Evolutionary conservation across 2,888 invertebrate genomes (phyloP), one percentile per base, ranked within the genome.

Genomic region (Cataglyphis altisquamis): DNA sequence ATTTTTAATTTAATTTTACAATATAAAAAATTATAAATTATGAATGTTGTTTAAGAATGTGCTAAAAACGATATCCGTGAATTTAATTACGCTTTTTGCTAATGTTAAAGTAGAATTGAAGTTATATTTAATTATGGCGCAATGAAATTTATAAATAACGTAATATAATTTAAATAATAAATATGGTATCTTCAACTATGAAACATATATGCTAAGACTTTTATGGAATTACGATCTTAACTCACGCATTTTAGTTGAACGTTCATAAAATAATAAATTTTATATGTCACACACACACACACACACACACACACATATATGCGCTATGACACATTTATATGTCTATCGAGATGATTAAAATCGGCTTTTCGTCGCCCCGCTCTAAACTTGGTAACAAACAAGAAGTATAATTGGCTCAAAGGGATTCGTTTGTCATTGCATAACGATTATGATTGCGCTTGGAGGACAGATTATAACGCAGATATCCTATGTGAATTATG

Each of bases 391-490:
- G 0, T 70, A 78, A 78, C 45, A 45, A 55, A 66, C 64, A 25
- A 62, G 41, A 45, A 68, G 32, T 25, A 62, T 70, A 74, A 68
- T 67, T 74, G 82, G 48, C 39, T 82, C 64, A 75, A 82, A 68
- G 55, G 15, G 64, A 77, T 66, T 83, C 55, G 81, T 80, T 89
- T 82, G 87, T 85, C 87, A 85, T 77, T 68, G 74, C 82, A 64
- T 87, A 88, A 87, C 70, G 72, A 66, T 82, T 48, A 81, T 85
- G 84, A 88, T 88, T 86, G 87, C 83, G 78, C 63, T 60, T 75
- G 77, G 78, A 83, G 83, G 87, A 85, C 86, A 83, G 83, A 91
- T 91, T 91, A 91, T 85, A 84, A 85, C 77, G 84, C 87, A 90
- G 86, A 77, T 86, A 39, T 57, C 67, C 85, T 86, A 86, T 83